Conservation (phyloP, 2,113 vertebrate genomes). For the Prinia subflava region DNA sequence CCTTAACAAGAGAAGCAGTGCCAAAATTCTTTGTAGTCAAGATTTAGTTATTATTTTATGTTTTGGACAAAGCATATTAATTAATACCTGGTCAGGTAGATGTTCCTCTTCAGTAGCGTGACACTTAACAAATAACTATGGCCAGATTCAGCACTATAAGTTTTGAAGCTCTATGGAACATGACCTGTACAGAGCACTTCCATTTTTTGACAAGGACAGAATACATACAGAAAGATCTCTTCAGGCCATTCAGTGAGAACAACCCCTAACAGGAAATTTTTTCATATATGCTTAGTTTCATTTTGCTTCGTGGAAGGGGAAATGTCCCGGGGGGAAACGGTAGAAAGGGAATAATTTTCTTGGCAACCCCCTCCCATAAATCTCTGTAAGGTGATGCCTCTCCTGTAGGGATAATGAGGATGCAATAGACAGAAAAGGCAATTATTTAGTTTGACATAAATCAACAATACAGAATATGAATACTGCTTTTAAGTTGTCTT, state of each 20-base stretch:
- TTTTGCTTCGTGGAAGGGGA: neutral
- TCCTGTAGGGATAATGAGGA: neutral
- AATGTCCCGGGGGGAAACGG: neutral
- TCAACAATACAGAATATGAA: neutral
- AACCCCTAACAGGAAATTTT: neutral
- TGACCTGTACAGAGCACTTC: fast-evolving
- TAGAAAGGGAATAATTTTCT: neutral
- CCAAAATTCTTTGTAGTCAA: neutral
- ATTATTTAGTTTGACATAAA: neutral
- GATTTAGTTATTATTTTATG: neutral
- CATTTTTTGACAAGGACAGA: neutral
- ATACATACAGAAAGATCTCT: neutral
- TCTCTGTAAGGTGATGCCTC: neutral
- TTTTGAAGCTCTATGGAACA: neutral
- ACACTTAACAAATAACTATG: neutral
- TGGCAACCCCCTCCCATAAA: neutral
- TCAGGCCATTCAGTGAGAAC: neutral
- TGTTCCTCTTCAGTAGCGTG: neutral
- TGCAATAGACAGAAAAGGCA: neutral
- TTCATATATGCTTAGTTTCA: neutral
- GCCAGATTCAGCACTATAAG: neutral
- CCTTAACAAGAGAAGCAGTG: neutral
- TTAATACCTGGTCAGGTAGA: neutral
- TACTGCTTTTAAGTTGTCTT: neutral
- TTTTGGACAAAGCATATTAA: neutral